Evolutionary conservation across 2,888 invertebrate genomes (phyloP), one percentile per base, ranked within the genome.

Genomic region (Diplazon laetatorius): DNA sequence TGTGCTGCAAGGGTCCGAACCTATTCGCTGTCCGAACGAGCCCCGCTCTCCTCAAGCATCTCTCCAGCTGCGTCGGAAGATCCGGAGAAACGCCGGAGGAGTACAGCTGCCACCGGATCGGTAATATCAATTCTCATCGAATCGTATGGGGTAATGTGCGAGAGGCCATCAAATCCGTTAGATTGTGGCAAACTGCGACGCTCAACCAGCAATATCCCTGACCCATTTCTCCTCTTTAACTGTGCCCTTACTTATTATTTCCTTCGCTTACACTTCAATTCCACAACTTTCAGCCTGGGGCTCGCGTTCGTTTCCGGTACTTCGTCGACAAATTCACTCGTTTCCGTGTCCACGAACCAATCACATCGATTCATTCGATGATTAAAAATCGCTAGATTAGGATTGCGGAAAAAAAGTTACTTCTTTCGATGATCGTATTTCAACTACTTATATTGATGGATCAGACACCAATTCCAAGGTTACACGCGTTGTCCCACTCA

Each of bases 91-190:
- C 35, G 52, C 8, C 30, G 48, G 10, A 35, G 25, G 10, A 46
- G 39, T 52, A 35, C 50, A 70, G 63, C 66, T 68, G 50, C 52
- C 44, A 16, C 44, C 44, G 48, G 59, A 52, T 37, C 20, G 62
- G 73, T 72, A 69, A 78, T 76, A 78, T 76, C 78, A 77, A 78
- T 81, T 77, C 75, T 75, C 57, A 78, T 75, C 63, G 68, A 77
- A 65, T 80, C 72, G 80, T 59, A 50, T 74, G 69, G 76, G 80
- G 76, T 70, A 80, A 81, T 75, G 78, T 65, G 60, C 55, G 44
- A 35, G 46, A n/a, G n/a, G n/a, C 48, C 16, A 42, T 55, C 39
- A 68, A 68, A 60, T 60, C 63, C 62, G 63, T 76, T 78, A 74
- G 44, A 76, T 72, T 69, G 72, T 72, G 65, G 73, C 77, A 80